Evolutionary conservation across 1,140 invertebrate species (phyloP).

Genomic region (Calliphora vicina): DNA sequence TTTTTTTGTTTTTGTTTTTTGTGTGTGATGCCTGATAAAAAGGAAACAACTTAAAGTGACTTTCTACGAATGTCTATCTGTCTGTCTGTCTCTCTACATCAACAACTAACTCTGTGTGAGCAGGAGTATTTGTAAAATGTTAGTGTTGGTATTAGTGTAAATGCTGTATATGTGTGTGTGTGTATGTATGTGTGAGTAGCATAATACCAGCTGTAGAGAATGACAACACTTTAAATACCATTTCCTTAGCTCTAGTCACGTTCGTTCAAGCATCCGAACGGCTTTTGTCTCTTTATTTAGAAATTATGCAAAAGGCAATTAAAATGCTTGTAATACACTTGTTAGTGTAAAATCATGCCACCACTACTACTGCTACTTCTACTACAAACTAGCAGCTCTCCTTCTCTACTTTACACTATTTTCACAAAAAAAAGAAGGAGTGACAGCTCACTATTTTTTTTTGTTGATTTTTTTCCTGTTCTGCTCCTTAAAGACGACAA

Average conservation of each 20-base stretch:
- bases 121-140: background rate
- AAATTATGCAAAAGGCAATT: conserved; percentile 13
- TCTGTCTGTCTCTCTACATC: background rate
- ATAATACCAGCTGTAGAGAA: background rate
- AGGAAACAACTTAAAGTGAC: conserved; percentile 12
- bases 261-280: background rate
- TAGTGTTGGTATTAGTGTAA: background rate
- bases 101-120: background rate
- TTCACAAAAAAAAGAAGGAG: background rate
- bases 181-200: background rate
- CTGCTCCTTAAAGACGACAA: background rate
- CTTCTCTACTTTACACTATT: background rate
- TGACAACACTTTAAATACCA: conserved; percentile 9
- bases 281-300: conserved; percentile 10
- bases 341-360: background rate
- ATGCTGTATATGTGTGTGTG: background rate
- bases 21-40: background rate
- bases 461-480: too few relatives aligned
- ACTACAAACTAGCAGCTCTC: background rate
- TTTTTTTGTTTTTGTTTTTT: background rate
- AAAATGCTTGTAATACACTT: conserved; percentile 16
- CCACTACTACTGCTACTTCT: background rate
- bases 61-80: background rate
- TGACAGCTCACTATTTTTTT: too few relatives aligned
- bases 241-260: conserved; percentile 6